These are phyloP conservation scores for Sander lucioperca DNA, from an alignment of 2,113 vertebrate genomes.

Conservation along the genomic window DNA sequence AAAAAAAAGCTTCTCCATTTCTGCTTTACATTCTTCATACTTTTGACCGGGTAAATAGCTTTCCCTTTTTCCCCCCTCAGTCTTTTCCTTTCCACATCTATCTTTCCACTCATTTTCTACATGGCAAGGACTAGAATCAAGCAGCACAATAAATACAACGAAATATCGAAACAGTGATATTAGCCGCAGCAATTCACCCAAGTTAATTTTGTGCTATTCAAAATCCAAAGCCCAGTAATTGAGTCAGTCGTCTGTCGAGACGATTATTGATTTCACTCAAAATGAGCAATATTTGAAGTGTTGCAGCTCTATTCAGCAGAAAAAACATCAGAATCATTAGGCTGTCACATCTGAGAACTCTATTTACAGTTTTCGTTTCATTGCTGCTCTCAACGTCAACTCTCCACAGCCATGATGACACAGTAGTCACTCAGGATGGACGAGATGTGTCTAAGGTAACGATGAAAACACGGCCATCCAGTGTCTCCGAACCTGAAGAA, in stretches of 20 bases:
- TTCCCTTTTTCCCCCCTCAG: background rate
- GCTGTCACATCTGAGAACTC: background rate
- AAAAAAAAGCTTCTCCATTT: conserved; percentile 30
- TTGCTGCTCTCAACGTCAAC: background rate
- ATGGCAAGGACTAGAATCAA: background rate
- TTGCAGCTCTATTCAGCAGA: background rate
- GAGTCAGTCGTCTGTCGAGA: too few species aligned
- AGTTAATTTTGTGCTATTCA: background rate
- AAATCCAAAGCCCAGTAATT: background rate
- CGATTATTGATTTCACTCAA: background rate
- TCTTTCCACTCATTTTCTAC: background rate
- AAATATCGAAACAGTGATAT: background rate
- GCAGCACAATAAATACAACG: background rate
- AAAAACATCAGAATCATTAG: background rate
- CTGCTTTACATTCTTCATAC: conserved; percentile 39
- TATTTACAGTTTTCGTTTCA: background rate
- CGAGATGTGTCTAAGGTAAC: background rate
- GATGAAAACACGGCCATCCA: background rate
- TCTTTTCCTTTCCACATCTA: background rate
- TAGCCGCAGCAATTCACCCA: background rate
- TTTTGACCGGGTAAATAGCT: background rate
- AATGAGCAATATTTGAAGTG: background rate
- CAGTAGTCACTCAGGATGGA: background rate
- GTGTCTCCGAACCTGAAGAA: background rate
- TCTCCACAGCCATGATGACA: background rate